Percentiles rank a stretch among this genome's conserved stretches.
Conservation (phyloP, 2,797 vertebrate genomes). For the Eospalax fontanierii region DNA sequence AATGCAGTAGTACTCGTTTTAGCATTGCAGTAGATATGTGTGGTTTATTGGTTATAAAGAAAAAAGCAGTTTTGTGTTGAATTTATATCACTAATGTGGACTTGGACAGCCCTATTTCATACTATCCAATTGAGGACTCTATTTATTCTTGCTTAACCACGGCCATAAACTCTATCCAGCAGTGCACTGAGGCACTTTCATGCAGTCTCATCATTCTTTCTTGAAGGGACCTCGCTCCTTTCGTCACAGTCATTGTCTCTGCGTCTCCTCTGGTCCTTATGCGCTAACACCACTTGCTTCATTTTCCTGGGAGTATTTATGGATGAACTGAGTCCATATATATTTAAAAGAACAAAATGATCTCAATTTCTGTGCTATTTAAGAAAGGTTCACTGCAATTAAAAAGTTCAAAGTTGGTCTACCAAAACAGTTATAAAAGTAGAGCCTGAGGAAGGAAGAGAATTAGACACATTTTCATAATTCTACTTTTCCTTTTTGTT, state of each 20-base stretch:
- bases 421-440: slow-evolving; percentile 49
- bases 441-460: neutral
- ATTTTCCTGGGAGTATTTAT: slow-evolving; percentile 33
- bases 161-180: neutral
- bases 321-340: slow-evolving; percentile 30
- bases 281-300: slow-evolving; percentile 38
- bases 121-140: slow-evolving; percentile 52
- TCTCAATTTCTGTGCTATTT: neutral
- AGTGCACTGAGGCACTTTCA: neutral
- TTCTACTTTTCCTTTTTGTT: neutral
- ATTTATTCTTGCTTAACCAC: slow-evolving; percentile 59
- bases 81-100: slow-evolving; percentile 44
- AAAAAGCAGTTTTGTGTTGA: slow-evolving; percentile 56
- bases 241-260: neutral
- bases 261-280: slow-evolving; percentile 7
- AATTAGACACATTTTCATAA: slow-evolving; percentile 13
- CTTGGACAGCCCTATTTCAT: neutral
- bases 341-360: slow-evolving; percentile 30
- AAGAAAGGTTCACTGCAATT: neutral
- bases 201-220: neutral
- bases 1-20: neutral
- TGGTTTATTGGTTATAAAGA: neutral
- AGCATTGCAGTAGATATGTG: neutral
- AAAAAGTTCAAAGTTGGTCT: slow-evolving; percentile 46
- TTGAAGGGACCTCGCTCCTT: neutral